Base-by-base conservation (phyloP, 1,140 invertebrate species). In the Pseudomyrmex pallidus region DNA sequence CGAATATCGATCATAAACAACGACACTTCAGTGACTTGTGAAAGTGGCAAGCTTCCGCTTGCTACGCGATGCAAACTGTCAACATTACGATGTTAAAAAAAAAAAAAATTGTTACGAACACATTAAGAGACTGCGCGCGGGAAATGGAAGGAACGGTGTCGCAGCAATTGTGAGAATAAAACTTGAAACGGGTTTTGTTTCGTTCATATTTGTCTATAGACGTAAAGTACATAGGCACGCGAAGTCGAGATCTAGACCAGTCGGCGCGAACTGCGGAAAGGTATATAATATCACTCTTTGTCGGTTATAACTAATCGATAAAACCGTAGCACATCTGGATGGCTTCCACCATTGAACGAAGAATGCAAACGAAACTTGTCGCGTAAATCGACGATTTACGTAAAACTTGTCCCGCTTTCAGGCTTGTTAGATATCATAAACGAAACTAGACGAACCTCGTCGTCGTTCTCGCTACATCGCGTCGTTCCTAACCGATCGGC, bases 231-330 rank as follows among this genome's bases (percentile, higher is more conserved):
- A 44, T n/a, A 59, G n/a, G 1, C 66, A 59, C 44, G 76, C 44
- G 76, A 80, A 22, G 64, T 80, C 76, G 44, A 59, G 76, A 72
- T 59, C 7, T 50, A 80, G 54, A 13, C 76, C 17, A 70, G 54
- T 8, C 64, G 44, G 46, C 12, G 46, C 12, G 22, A 22, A 57
- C 44, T 7, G 5, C 12, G 44, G 9, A 10, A 57, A 59, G 46
- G 67, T 15, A 35, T 35, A 72, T 35, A 72, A 70, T 35, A 44
- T 48, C 44, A 17, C 20, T 48, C 20, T 48, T 78, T 56, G 52
- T 17, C 76, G 54, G 66, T 70, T 59, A 80, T 17, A 72, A 54
- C 22, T 50, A 80, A 80, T 80, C 76, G 66, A 80, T 80, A 70
- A 48, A 59, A 5, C 56, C 25, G 25, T 25, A 25, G 25, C 25